phyloP scores from a whole-genome alignment of 1,140 invertebrate species.

The Apis dorsata region DNA sequence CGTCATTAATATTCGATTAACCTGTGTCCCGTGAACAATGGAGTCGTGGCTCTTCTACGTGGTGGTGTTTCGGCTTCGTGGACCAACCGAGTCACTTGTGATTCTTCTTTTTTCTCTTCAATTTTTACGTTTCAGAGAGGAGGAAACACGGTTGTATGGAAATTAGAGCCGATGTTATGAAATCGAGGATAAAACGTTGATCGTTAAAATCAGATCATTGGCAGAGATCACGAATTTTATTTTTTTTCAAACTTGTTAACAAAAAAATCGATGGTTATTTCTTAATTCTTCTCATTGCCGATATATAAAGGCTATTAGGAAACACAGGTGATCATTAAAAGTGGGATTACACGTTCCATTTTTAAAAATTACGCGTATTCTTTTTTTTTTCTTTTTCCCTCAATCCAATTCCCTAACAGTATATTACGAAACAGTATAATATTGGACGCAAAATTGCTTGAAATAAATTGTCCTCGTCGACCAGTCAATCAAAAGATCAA shows the following conservation, averaged over 20 bases:
- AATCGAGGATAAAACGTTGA: background rate
- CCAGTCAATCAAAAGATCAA: background rate
- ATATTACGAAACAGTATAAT: background rate
- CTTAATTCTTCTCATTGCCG: too few species aligned
- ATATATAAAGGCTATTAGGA: too few species aligned
- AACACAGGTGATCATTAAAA: too few species aligned
- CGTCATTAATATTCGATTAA: constrained; percentile 66
- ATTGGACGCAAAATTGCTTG: background rate
- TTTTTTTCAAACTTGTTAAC: too few species aligned
- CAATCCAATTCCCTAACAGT: background rate
- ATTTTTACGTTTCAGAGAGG: background rate
- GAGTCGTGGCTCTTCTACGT: constrained; percentile 13
- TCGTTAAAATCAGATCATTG: background rate
- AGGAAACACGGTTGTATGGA: constrained; percentile 26
- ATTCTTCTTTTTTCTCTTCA: background rate
- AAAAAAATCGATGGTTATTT: too few species aligned
- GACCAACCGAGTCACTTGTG: background rate
- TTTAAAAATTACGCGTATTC: too few species aligned
- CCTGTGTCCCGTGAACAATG: constrained; percentile 31
- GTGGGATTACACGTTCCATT: too few species aligned
- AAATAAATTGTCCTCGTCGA: background rate
- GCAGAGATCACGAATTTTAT: too few species aligned
- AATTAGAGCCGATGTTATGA: background rate
- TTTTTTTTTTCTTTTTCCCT: too few species aligned
- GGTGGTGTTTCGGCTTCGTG: constrained; percentile 10